Evolutionary conservation across 1,140 invertebrate species (phyloP).

Genomic region (Triops cancriformis): DNA sequence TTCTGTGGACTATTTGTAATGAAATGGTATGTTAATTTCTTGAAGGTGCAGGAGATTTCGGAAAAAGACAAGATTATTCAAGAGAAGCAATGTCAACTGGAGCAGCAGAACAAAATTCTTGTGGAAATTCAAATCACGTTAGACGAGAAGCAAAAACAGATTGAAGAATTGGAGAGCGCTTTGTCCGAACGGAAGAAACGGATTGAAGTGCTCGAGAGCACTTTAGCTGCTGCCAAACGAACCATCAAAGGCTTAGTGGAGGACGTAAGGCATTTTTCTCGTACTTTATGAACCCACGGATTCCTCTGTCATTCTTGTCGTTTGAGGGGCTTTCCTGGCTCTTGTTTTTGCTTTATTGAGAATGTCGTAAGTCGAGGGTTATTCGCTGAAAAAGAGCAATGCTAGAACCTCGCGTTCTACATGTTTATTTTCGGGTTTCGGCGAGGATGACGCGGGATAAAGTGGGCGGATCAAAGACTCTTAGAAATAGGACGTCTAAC

Average conservation of each 20-base stretch:
- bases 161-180: slow-evolving; percentile 36
- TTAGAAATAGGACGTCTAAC: too few relatives aligned
- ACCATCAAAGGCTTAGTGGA: slow-evolving; percentile 27
- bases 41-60: slow-evolving; percentile 34
- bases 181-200: slow-evolving; percentile 34
- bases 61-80: slow-evolving; percentile 39
- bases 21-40: too few relatives aligned
- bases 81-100: slow-evolving; percentile 41
- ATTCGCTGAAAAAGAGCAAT: too few relatives aligned
- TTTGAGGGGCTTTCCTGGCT: too few relatives aligned
- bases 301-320: background rate
- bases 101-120: slow-evolving; percentile 39
- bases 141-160: slow-evolving; percentile 40
- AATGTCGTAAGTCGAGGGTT: too few relatives aligned
- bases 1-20: too few relatives aligned
- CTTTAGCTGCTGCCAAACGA: slow-evolving; percentile 25
- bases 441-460: too few relatives aligned
- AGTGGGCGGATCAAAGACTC: too few relatives aligned
- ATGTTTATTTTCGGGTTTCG: too few relatives aligned
- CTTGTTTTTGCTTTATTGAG: too few relatives aligned
- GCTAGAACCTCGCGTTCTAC: too few relatives aligned
- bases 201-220: slow-evolving; percentile 31
- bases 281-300: background rate
- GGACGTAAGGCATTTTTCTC: slow-evolving; percentile 17
- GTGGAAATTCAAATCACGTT: slow-evolving; percentile 38